Percentiles rank a stretch among this genome's conserved stretches.
These are phyloP conservation scores for Pyrgus malvae DNA, from an alignment of 2,888 invertebrate genomes.

Conservation along the genomic window DNA sequence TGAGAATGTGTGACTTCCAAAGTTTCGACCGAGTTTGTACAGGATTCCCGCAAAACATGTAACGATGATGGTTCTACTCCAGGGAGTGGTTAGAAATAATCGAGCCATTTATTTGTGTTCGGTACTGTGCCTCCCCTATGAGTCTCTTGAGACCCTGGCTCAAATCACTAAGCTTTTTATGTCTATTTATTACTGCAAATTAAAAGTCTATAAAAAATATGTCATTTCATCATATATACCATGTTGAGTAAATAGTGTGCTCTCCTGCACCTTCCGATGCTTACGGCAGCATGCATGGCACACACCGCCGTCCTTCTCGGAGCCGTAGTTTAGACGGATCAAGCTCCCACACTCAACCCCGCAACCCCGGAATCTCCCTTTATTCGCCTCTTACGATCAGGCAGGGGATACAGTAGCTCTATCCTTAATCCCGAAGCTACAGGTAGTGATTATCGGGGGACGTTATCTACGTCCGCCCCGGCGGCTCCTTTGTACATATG, in stretches of 20 bases:
- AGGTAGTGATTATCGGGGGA: too few relatives aligned
- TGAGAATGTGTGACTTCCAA: neutral
- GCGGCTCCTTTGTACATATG: too few relatives aligned
- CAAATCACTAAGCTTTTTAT: conserved; percentile 31
- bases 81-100: conserved; percentile 2
- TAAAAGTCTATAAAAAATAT: neutral
- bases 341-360: too few relatives aligned
- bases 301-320: too few relatives aligned
- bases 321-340: too few relatives aligned
- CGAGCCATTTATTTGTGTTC: conserved; percentile 16
- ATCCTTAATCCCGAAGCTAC: too few relatives aligned
- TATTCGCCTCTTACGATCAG: too few relatives aligned
- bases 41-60: neutral
- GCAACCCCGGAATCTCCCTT: too few relatives aligned
- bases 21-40: neutral
- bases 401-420: too few relatives aligned
- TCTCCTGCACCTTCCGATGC: too few relatives aligned
- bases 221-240: neutral
- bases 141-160: conserved; percentile 27
- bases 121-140: conserved; percentile 21
- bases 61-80: neutral
- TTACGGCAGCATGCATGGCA: too few relatives aligned
- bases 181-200: neutral
- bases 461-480: too few relatives aligned
- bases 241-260: neutral